phyloP scores from a whole-genome alignment of 2,888 invertebrate species.

The Agrotis puta region DNA sequence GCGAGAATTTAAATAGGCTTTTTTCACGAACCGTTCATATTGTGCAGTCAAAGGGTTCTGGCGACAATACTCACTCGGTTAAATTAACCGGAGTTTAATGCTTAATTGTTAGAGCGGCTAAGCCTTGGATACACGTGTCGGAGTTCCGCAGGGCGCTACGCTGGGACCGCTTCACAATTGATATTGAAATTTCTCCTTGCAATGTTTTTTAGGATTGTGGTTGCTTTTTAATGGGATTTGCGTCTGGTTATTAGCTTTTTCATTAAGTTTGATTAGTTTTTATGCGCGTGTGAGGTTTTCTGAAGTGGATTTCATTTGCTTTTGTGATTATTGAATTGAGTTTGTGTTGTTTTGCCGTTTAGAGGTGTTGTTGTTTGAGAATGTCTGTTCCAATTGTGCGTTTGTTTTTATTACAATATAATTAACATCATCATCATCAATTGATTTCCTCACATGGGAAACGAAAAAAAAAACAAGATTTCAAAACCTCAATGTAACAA shows the following conservation, averaged over 20 bases:
- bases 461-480: background rate
- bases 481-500: background rate
- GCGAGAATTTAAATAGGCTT: constrained; percentile 83
- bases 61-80: constrained; percentile 87
- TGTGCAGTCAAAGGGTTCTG: constrained; percentile 86
- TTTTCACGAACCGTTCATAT: constrained; percentile 81
- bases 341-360: constrained; percentile 4
- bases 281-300: constrained; percentile 17
- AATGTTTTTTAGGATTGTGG: constrained; percentile 66
- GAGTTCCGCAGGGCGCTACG: constrained; percentile 78
- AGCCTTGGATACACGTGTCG: constrained; percentile 88
- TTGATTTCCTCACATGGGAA: no score
- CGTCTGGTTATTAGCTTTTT: constrained; percentile 62
- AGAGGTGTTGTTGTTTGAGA: background rate
- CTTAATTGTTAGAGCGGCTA: constrained; percentile 90
- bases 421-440: background rate
- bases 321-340: constrained; percentile 16
- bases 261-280: constrained; percentile 55
- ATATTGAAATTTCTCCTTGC: constrained; percentile 81
- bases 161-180: constrained; percentile 77
- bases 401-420: background rate
- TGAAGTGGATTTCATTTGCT: constrained; percentile 15
- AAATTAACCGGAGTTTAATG: constrained; percentile 90
- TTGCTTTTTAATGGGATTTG: constrained; percentile 66
- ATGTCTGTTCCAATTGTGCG: background rate